phyloP scores from a whole-genome alignment of 1,140 invertebrate genomes.

The Drosophila lowei region DNA sequence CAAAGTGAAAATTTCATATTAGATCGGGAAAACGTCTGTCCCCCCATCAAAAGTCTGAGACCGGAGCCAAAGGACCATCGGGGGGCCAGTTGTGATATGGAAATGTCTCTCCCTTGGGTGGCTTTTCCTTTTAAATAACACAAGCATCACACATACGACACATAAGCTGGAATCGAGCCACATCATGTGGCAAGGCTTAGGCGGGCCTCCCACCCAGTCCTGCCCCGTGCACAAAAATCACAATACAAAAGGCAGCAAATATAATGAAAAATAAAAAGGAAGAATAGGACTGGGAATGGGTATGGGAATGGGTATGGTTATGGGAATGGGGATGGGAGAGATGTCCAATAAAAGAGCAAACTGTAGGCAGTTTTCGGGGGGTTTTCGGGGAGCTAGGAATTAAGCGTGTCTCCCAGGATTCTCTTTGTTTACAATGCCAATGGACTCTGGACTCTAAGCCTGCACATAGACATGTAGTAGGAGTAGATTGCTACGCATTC shows the following conservation, averaged over 20 bases:
- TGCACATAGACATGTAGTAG: slow-evolving; percentile 2
- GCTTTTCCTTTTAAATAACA: slow-evolving; percentile 14
- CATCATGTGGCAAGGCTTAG: slow-evolving; percentile 39
- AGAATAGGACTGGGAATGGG: too few species aligned
- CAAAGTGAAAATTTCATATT: slow-evolving; percentile 49
- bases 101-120: slow-evolving; percentile 6
- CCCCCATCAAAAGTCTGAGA: neutral
- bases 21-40: slow-evolving; percentile 18
- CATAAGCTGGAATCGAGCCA: slow-evolving; percentile 33
- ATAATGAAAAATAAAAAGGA: slow-evolving; percentile 27
- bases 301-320: too few species aligned
- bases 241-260: slow-evolving; percentile 13
- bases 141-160: slow-evolving; percentile 29
- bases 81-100: slow-evolving; percentile 4
- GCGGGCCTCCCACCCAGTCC: neutral
- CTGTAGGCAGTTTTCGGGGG: neutral
- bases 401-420: slow-evolving; percentile 30
- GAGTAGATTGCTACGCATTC: slow-evolving; percentile 8
- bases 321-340: neutral
- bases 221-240: too few species aligned
- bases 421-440: slow-evolving; percentile 47
- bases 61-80: slow-evolving; percentile 5
- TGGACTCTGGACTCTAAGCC: slow-evolving; percentile 45
- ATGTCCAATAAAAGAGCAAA: slow-evolving; percentile 40
- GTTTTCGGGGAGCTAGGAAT: slow-evolving; percentile 17